Evolutionary conservation across 1,140 invertebrate species (phyloP).

Genomic region (Antheraea pernyi): DNA sequence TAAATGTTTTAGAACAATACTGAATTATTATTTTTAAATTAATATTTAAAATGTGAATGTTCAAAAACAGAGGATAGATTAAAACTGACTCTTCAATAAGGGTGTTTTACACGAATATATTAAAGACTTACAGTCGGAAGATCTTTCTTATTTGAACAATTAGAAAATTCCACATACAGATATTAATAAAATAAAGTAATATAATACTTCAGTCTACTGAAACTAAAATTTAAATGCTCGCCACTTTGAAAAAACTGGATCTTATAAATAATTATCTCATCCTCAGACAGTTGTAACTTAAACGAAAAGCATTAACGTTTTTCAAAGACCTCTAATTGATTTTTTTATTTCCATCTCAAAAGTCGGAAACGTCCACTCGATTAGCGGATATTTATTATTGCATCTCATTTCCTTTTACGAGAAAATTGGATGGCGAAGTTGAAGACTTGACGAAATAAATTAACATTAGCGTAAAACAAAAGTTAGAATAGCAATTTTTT

Average conservation of each 20-base stretch:
- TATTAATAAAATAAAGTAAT: too few species aligned
- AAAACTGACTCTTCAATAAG: too few species aligned
- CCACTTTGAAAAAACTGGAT: background rate
- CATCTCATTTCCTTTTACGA: conserved; percentile 8
- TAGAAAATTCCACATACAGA: too few species aligned
- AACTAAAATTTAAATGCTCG: background rate
- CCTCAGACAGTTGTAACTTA: background rate
- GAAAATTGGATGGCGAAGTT: conserved; percentile 18
- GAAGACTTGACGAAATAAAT: conserved; percentile 19
- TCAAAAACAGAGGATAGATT: too few species aligned
- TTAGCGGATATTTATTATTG: background rate
- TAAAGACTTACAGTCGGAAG: too few species aligned
- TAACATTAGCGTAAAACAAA: conserved; percentile 23
- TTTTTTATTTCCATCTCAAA: background rate
- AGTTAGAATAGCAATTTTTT: conserved; percentile 16
- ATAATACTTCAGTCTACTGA: too few species aligned
- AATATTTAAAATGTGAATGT: too few species aligned
- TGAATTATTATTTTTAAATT: too few species aligned
- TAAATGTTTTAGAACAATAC: too few species aligned
- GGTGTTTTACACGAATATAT: too few species aligned
- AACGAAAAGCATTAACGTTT: background rate
- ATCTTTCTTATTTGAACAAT: too few species aligned
- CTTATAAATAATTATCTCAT: background rate
- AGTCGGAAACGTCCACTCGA: conserved; percentile 7
- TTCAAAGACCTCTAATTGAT: background rate